phyloP scores from a whole-genome alignment of 2,797 vertebrate genomes.

The Dicrostonyx torquatus region DNA sequence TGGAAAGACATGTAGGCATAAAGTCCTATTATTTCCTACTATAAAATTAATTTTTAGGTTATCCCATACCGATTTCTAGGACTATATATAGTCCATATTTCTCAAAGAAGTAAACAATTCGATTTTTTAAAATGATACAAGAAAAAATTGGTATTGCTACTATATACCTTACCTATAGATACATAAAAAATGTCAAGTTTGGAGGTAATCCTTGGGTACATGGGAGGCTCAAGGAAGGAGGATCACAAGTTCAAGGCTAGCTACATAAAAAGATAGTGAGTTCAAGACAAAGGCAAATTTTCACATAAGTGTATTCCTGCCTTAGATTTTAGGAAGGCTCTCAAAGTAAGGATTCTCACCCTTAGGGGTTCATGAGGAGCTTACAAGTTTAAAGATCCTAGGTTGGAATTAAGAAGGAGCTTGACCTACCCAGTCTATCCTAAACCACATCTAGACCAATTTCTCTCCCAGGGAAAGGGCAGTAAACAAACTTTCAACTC shows the following conservation, averaged over 20 bases:
- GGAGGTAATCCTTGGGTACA: not conserved
- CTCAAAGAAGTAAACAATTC: slow-evolving; percentile 18
- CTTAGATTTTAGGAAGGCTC: slow-evolving; percentile 54
- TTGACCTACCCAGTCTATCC: slow-evolving; percentile 36
- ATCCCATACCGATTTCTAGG: not conserved
- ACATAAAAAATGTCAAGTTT: slow-evolving; percentile 53
- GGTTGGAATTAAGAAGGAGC: slow-evolving; percentile 64
- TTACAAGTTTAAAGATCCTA: slow-evolving; percentile 61
- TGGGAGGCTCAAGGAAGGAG: not conserved
- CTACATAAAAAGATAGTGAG: not conserved
- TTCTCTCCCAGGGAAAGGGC: slow-evolving; percentile 50
- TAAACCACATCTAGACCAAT: slow-evolving; percentile 60
- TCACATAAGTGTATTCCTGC: slow-evolving; percentile 8
- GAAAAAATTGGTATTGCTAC: slow-evolving; percentile 43
- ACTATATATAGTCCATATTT: not conserved
- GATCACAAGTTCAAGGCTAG: not conserved
- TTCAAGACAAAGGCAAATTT: not conserved
- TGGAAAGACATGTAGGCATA: not conserved
- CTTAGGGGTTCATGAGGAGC: slow-evolving; percentile 54
- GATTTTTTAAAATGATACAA: slow-evolving; percentile 5
- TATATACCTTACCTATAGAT: slow-evolving; percentile 35
- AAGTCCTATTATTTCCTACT: slow-evolving; percentile 55
- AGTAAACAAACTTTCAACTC: slow-evolving; percentile 77
- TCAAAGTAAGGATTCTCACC: slow-evolving; percentile 39
- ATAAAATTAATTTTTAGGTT: slow-evolving; percentile 50